A percentile compares a stretch with the other conserved stretches of the same genome.
Evolutionary conservation across 1,140 invertebrate species (phyloP).

Genomic region (Spodoptera litura): DNA sequence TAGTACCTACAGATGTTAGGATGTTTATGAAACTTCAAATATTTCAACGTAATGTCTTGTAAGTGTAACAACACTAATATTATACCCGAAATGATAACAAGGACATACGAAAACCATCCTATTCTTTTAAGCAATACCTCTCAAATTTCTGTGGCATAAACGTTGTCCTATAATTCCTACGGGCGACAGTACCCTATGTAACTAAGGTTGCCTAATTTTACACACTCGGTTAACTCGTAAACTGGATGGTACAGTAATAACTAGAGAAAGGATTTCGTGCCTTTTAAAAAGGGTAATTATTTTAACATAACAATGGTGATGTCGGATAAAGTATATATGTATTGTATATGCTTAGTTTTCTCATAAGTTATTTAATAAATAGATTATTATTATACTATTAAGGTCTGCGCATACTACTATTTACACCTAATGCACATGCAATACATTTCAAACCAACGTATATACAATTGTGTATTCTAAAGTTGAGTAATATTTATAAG

Average conservation of each 20-base stretch:
- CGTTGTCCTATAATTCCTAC: conserved; percentile 25
- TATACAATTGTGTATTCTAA: too few species aligned
- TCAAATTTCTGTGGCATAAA: conserved; percentile 2
- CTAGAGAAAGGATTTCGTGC: conserved; percentile 18
- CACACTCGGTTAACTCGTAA: conserved; percentile 36
- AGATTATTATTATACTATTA: too few species aligned
- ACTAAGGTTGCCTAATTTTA: conserved; percentile 41
- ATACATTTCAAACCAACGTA: too few species aligned
- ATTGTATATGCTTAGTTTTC: too few species aligned
- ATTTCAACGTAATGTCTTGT: conserved; percentile 14
- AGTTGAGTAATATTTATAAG: too few species aligned
- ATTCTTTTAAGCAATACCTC: not conserved
- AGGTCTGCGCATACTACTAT: too few species aligned
- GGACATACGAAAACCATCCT: not conserved
- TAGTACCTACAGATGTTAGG: not conserved
- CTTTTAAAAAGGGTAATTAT: conserved; percentile 36
- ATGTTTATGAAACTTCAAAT: conserved; percentile 28
- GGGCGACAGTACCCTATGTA: conserved; percentile 28
- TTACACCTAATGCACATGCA: too few species aligned
- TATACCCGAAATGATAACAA: not conserved
- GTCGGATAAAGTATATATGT: too few species aligned
- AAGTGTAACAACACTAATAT: conserved; percentile 27
- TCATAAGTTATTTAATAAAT: too few species aligned
- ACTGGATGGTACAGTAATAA: conserved; percentile 32
- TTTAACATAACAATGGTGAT: not conserved